Percentiles rank a stretch among this genome's conserved stretches.
Evolutionary conservation across 2,888 invertebrate species (phyloP).

Genomic region (Matsumyia berberina): DNA sequence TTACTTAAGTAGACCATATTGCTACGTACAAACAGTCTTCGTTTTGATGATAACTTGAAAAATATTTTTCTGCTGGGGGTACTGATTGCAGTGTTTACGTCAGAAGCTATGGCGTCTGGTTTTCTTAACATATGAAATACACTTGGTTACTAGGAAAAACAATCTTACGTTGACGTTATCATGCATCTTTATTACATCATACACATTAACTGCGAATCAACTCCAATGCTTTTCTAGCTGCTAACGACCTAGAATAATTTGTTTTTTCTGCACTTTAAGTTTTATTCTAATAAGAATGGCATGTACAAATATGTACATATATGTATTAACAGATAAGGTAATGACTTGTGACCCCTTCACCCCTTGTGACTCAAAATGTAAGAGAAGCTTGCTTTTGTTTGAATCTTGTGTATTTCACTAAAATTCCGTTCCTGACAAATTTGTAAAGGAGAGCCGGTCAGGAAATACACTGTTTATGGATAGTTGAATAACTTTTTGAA

Average conservation of each 20-base stretch:
- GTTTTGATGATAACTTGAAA: slow-evolving; percentile 45
- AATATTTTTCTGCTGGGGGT: slow-evolving; percentile 67
- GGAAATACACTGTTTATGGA: too few species aligned
- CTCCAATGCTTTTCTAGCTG: neutral
- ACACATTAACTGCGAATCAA: slow-evolving; percentile 2
- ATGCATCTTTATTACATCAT: slow-evolving; percentile 48
- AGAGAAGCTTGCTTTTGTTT: too few species aligned
- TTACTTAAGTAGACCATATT: neutral
- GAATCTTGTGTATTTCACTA: too few species aligned
- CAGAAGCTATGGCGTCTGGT: neutral
- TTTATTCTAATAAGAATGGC: too few species aligned
- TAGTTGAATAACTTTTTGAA: too few species aligned
- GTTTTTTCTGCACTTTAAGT: neutral
- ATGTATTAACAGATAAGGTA: too few species aligned
- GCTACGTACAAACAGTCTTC: neutral
- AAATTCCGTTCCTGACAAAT: too few species aligned
- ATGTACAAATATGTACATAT: too few species aligned
- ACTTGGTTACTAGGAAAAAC: slow-evolving; percentile 26
- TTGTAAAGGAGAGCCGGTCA: too few species aligned
- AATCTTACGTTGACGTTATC: slow-evolving; percentile 15
- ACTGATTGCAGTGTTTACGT: slow-evolving; percentile 19
- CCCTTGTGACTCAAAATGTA: too few species aligned
- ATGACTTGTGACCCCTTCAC: too few species aligned
- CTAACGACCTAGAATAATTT: neutral
- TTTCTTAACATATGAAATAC: slow-evolving; percentile 14